Percentiles rank a stretch among this genome's conserved stretches.
Conservation (phyloP, 2,888 invertebrate species). For the Nemurella pictetii region DNA sequence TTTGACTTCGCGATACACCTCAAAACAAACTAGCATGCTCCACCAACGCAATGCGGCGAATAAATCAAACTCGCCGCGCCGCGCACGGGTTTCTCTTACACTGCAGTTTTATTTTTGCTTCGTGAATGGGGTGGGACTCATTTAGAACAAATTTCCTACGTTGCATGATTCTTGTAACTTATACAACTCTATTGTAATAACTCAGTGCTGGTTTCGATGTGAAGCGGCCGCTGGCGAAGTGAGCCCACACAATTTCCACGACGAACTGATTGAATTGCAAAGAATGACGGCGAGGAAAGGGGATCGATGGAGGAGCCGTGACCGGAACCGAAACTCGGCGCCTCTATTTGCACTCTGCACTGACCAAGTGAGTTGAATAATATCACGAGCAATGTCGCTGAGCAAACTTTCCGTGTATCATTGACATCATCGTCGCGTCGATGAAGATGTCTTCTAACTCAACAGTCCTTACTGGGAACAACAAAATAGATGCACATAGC, state of each 20-base stretch:
- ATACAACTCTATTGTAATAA: background rate
- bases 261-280: background rate
- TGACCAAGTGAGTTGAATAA: background rate
- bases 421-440: background rate
- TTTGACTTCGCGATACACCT: conserved; percentile 25
- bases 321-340: background rate
- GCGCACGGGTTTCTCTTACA: background rate
- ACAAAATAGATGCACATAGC: background rate
- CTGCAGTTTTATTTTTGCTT: background rate
- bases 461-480: background rate
- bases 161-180: conserved; percentile 4
- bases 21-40: conserved; percentile 7
- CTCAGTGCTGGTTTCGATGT: background rate
- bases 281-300: background rate
- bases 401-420: background rate
- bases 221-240: background rate
- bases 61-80: conserved; percentile 23
- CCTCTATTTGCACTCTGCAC: background rate
- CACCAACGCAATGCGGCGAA: conserved; percentile 11
- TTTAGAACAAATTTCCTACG: background rate
- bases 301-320: background rate
- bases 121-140: conserved; percentile 24
- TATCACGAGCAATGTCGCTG: background rate
- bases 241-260: background rate
- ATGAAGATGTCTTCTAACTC: background rate